A percentile compares a stretch with the other conserved stretches of the same genome.
These are phyloP conservation scores for Myodes glareolus DNA, from an alignment of 2,113 vertebrate species.

Conservation along the genomic window DNA sequence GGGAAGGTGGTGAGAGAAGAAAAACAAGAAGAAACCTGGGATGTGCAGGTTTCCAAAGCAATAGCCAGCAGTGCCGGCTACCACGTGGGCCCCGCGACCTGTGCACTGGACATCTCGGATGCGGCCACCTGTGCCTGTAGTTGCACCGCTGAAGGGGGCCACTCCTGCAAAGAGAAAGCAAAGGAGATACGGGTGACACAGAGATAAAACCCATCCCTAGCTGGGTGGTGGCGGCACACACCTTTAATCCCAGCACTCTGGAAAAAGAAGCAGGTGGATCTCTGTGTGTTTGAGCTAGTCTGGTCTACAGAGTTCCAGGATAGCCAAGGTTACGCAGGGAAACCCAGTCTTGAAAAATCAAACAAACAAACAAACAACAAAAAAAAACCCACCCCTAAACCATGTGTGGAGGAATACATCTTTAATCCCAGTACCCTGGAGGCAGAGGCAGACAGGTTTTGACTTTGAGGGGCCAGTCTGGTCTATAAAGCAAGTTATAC, in stretches of 20 bases:
- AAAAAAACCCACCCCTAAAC: neutral
- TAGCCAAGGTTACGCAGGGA: no score
- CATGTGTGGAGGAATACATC: neutral
- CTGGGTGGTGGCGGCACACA: no score
- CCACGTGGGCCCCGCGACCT: conserved; percentile 92
- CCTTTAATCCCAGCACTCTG: no score
- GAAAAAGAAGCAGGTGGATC: no score
- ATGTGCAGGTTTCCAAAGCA: conserved; percentile 94
- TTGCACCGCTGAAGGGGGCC: conserved; percentile 94
- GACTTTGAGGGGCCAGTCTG: neutral
- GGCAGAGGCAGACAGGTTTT: neutral
- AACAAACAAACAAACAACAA: no score
- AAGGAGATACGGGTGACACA: neutral
- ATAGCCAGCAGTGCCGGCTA: conserved; percentile 95
- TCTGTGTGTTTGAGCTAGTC: no score
- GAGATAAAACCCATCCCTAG: neutral
- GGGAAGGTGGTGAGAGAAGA: neutral
- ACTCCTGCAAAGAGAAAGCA: conserved; percentile 85
- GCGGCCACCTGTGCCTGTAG: conserved; percentile 94
- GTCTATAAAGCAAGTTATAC: neutral
- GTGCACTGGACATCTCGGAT: conserved; percentile 95
- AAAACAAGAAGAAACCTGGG: conserved; percentile 86
- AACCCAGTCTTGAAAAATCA: no score
- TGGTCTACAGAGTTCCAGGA: no score
- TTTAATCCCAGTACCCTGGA: neutral